phyloP scores from a whole-genome alignment of 2,113 vertebrate species.

The Aptenodytes patagonicus region DNA sequence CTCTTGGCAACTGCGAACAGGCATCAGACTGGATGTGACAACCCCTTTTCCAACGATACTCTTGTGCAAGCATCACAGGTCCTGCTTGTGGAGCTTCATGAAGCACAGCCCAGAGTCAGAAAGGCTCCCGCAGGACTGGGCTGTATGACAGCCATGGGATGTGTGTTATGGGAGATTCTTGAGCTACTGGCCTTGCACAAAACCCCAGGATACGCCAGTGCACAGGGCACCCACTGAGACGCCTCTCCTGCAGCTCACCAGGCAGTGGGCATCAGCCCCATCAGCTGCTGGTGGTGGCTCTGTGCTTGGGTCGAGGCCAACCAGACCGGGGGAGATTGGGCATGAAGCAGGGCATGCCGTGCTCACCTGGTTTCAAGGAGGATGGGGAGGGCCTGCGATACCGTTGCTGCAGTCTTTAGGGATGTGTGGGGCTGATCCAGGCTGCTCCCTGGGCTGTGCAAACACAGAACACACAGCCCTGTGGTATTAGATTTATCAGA shows the following conservation, averaged over 20 bases:
- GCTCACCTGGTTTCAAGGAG: background rate
- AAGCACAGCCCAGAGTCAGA: background rate
- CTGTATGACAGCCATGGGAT: background rate
- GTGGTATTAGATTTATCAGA: background rate
- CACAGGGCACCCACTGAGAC: too few species aligned
- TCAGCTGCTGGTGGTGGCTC: background rate
- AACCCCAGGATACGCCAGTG: background rate
- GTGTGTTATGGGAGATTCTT: background rate
- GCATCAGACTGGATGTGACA: background rate
- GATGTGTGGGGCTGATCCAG: background rate
- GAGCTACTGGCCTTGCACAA: background rate
- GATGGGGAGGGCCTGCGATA: rapidly evolving
- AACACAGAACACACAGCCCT: rapidly evolving
- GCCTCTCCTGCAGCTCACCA: background rate
- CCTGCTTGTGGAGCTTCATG: background rate
- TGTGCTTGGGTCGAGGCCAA: background rate
- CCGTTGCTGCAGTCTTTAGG: background rate
- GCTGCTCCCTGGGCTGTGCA: background rate
- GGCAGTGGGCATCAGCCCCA: background rate
- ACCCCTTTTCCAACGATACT: background rate
- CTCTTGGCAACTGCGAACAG: rapidly evolving
- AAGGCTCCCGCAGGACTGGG: background rate
- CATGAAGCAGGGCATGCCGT: rapidly evolving
- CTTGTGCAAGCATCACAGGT: background rate
- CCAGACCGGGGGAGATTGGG: background rate